phyloP scores from a whole-genome alignment of 2,797 vertebrate species.

The Lepus townsendii region DNA sequence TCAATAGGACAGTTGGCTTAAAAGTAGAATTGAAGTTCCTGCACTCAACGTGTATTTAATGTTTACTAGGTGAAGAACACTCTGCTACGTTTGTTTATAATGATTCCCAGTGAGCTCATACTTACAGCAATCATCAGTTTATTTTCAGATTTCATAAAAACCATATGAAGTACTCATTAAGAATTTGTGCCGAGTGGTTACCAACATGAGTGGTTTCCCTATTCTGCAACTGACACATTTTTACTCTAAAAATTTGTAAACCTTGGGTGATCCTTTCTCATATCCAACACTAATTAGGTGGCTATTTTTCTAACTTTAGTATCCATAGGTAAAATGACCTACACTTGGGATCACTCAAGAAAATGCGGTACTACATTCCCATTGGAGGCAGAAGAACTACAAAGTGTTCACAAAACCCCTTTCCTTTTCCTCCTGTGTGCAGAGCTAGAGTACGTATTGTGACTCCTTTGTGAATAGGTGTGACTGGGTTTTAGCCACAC shows the following conservation, averaged over 20 bases:
- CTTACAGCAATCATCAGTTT: not conserved
- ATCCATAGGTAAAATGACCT: not conserved
- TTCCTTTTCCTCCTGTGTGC: not conserved
- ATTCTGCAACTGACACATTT: not conserved
- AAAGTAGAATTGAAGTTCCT: conserved; percentile 17
- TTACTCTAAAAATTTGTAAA: conserved; percentile 50
- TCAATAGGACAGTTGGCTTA: conserved; percentile 5
- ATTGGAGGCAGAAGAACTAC: conserved; percentile 8
- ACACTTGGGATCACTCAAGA: not conserved
- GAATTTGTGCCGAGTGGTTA: not conserved
- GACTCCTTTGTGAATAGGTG: conserved; percentile 18
- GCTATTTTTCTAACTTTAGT: conserved; percentile 2
- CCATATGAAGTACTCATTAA: not conserved
- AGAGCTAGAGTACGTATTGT: not conserved
- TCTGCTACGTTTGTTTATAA: not conserved
- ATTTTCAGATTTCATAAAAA: conserved; percentile 50
- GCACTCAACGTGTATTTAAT: not conserved
- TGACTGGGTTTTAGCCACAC: not conserved
- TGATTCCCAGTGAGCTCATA: not conserved
- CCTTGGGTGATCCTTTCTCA: conserved; percentile 31
- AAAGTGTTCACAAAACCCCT: not conserved
- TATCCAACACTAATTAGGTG: not conserved
- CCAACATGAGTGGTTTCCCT: conserved; percentile 4
- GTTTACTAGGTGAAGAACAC: not conserved
- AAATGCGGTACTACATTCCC: not conserved